Percentiles rank a stretch among this genome's conserved stretches.
These are phyloP conservation scores for Himantopus leucocephalus DNA, from an alignment of 2,113 vertebrate species.

Conservation along the genomic window DNA sequence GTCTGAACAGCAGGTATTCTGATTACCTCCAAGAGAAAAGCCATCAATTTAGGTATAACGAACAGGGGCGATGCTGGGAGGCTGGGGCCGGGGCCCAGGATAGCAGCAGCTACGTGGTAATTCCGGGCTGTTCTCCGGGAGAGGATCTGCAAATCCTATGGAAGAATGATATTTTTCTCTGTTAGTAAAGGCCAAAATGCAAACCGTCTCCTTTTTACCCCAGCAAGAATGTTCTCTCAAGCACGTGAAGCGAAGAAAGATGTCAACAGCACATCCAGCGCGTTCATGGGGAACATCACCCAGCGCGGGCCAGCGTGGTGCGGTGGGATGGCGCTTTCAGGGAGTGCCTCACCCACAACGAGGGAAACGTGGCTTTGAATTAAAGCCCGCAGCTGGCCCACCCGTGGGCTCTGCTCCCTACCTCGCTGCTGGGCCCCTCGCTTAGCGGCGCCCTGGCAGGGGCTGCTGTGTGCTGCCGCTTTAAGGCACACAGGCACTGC, in stretches of 20 bases:
- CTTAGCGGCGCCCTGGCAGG: accelerated
- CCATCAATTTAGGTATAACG: background rate
- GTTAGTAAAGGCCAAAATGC: background rate
- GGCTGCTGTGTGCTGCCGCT: background rate
- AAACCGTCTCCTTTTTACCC: background rate
- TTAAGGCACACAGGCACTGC: slow-evolving; percentile 5
- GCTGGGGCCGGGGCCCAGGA: background rate
- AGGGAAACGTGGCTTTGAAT: background rate
- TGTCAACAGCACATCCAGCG: background rate
- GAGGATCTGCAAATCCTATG: background rate
- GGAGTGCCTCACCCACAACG: accelerated
- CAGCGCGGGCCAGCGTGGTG: accelerated
- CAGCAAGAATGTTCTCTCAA: accelerated
- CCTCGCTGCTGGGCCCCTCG: accelerated
- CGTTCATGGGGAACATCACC: accelerated
- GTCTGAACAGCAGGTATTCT: background rate
- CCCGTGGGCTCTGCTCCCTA: background rate
- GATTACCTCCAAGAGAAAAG: background rate
- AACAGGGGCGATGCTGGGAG: accelerated
- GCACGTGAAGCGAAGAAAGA: background rate
- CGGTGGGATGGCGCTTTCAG: accelerated
- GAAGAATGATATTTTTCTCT: background rate
- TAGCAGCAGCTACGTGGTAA: accelerated
- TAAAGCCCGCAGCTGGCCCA: background rate
- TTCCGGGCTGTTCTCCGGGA: accelerated